phyloP scores from a whole-genome alignment of 2,888 invertebrate genomes.

The Eilema sororculum region DNA sequence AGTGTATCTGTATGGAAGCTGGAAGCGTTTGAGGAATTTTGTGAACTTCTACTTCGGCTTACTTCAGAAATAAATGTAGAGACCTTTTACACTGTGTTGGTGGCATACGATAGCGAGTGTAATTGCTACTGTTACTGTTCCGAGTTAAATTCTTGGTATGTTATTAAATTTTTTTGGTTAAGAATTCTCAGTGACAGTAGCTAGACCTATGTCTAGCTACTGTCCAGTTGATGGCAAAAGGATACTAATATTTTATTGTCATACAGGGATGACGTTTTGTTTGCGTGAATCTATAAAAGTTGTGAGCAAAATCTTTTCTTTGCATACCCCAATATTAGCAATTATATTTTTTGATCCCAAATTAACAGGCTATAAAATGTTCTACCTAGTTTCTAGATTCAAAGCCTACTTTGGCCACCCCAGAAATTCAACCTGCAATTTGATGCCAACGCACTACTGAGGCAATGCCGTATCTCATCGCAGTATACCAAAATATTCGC shows the following conservation, averaged over 20 bases:
- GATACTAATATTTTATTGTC: neutral
- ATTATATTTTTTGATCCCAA: too few relatives aligned
- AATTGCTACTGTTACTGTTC: too few relatives aligned
- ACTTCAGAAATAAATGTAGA: neutral
- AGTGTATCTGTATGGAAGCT: constrained; percentile 16
- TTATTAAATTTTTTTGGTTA: neutral
- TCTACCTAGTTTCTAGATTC: too few relatives aligned
- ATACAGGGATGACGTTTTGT: too few relatives aligned
- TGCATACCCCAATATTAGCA: too few relatives aligned
- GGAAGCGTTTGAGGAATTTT: constrained; percentile 23
- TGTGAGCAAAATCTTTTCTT: too few relatives aligned
- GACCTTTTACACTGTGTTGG: neutral
- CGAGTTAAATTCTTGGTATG: too few relatives aligned
- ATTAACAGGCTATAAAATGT: too few relatives aligned
- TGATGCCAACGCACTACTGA: neutral
- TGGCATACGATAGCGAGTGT: neutral
- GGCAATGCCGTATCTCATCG: too few relatives aligned
- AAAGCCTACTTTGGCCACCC: too few relatives aligned
- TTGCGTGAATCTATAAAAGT: too few relatives aligned
- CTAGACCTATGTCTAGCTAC: neutral
- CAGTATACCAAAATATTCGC: neutral
- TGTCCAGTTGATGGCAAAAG: neutral
- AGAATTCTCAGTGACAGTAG: too few relatives aligned
- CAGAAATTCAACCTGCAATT: neutral
- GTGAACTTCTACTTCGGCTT: neutral